Evolutionary conservation across 2,797 vertebrate species (phyloP), one percentile per base, ranked within the genome.

Genomic region (Picus viridis): DNA sequence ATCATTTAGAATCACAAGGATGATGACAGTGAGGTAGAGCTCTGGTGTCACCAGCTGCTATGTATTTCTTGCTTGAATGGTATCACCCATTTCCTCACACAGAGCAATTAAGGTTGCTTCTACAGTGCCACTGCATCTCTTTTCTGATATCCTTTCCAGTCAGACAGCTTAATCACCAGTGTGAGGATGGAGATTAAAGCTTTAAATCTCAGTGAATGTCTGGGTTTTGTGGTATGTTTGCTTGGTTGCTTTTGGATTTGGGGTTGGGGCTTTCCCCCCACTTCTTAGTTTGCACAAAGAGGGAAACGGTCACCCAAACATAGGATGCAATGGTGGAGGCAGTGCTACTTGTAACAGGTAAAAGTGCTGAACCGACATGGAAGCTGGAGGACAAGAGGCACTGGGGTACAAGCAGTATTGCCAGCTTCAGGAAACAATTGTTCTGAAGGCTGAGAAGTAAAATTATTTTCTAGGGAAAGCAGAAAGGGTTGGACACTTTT

Each of bases 191-290:
- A 78, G 30, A 9, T 20, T 53, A 30, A 73, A 59, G 11, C 20
- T 27, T 69, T 14, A 71, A 29, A 59, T 70, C 19, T 77, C 29
- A 32, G 15, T 30, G 61, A 36, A 47, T 74, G 29, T 9, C n/a
- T 23, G 16, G 26, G 7, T 81, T 88, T 57, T 27, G 8, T 67
- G 27, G 36, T 10, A 6, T 30, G 15, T 59, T 9, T 59, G 22
- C 20, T 49, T 49, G 4, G 2, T 61, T 29, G 4, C 11, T 49
- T 0, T 73, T 54, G 2, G 18, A 22, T 88, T 59, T 39, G 23
- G 14, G 14, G 6, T 41, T 63, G 27, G 19, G 8, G 11, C 4
- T 19, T 17, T 3, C 0, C 30, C 6, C 14, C 10, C 17, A 11
- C 7, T 71, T 41, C 27, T 56, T 63, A 23, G 32, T 63, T 67